Conservation (phyloP, 2,113 vertebrate species). For the Alethe castanea region DNA sequence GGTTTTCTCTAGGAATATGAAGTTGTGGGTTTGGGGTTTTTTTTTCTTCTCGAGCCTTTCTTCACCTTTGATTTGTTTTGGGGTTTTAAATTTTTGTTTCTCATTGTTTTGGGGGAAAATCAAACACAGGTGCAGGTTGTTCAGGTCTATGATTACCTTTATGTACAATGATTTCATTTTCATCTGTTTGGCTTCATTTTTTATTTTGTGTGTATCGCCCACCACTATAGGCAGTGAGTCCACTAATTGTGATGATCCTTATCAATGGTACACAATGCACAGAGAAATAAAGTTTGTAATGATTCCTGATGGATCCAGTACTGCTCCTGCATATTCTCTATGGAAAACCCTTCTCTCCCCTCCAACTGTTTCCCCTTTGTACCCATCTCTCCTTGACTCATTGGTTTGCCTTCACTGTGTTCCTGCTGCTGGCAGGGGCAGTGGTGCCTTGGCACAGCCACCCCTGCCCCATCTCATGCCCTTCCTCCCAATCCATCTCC, state of each 20-base stretch:
- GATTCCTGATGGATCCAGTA: slow-evolving; percentile 67
- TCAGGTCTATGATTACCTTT: slow-evolving; percentile 62
- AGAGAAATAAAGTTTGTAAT: slow-evolving; percentile 80
- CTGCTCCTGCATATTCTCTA: slow-evolving; percentile 70
- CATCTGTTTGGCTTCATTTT: slow-evolving; percentile 71
- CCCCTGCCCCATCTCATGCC: background rate
- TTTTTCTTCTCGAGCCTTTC: background rate
- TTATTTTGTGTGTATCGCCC: slow-evolving; percentile 76
- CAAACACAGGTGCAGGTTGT: slow-evolving; percentile 49
- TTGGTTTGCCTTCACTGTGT: background rate
- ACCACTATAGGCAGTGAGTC: slow-evolving; percentile 69
- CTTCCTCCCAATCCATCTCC: background rate
- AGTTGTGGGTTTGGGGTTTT: background rate
- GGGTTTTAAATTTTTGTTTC: slow-evolving; percentile 41
- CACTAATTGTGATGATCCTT: slow-evolving; percentile 74
- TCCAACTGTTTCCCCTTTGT: background rate
- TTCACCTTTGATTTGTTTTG: slow-evolving; percentile 34
- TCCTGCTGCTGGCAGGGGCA: background rate
- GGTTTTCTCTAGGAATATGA: slow-evolving; percentile 38
- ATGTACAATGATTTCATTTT: slow-evolving; percentile 72
- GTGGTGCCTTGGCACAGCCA: fast-evolving
- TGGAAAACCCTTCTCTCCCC: background rate
- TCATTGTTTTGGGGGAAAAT: slow-evolving; percentile 1
- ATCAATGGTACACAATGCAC: slow-evolving; percentile 78
- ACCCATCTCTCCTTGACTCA: background rate